Evolutionary conservation across 2,797 vertebrate species (phyloP).

Genomic region (Gephyroberyx darwinii): DNA sequence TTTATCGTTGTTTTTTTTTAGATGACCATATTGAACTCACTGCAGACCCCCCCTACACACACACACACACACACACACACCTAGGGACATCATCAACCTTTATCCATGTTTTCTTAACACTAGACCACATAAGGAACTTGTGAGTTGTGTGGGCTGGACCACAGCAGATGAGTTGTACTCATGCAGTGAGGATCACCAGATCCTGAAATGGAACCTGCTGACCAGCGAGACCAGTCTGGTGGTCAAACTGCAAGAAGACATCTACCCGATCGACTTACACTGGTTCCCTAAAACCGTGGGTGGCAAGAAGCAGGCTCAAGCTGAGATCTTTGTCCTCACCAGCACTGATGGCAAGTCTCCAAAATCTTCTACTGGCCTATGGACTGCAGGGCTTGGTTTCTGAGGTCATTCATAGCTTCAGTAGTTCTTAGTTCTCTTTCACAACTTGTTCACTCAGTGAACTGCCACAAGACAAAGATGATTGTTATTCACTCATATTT

Average conservation of each 20-base stretch:
- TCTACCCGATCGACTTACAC: constrained; percentile 93
- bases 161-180: constrained; percentile 95
- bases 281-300: constrained; percentile 92
- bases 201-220: constrained; percentile 93
- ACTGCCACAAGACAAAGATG: background rate
- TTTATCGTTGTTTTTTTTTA: too few relatives aligned
- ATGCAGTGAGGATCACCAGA: constrained; percentile 94
- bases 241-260: constrained; percentile 88
- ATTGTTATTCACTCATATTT: constrained; percentile 1
- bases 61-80: too few relatives aligned
- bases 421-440: background rate
- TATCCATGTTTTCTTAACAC: constrained; percentile 66
- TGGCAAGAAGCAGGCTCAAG: constrained; percentile 89
- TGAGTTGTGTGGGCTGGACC: constrained; percentile 94
- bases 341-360: constrained; percentile 91
- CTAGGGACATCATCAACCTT: too few relatives aligned
- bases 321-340: constrained; percentile 92
- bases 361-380: constrained; percentile 5
- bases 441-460: constrained; percentile 5
- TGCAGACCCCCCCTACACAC: too few relatives aligned
- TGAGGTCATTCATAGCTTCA: background rate
- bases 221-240: constrained; percentile 87
- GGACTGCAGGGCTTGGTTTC: constrained; percentile 10
- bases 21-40: too few relatives aligned
- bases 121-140: constrained; percentile 82